These are phyloP conservation scores for Reticulitermes lucifugus DNA, from an alignment of 2,888 invertebrate genomes.

Conservation along the genomic window DNA sequence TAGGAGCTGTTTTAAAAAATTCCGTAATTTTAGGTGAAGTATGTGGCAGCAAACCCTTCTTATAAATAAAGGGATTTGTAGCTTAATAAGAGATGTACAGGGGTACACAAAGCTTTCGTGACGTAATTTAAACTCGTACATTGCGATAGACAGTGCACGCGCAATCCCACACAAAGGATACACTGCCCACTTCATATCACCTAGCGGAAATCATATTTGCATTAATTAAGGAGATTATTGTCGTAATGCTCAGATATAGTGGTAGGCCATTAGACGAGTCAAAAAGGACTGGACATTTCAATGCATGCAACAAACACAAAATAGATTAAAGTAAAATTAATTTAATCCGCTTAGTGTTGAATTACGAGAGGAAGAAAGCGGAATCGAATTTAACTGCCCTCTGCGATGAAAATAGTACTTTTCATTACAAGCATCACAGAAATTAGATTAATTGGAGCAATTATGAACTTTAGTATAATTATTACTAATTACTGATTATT, in stretches of 20 bases:
- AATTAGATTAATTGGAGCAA: background rate
- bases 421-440: background rate
- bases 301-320: background rate
- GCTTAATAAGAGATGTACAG: too few relatives aligned
- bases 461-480: background rate
- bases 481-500: too few relatives aligned
- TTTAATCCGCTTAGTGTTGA: background rate
- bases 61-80: too few relatives aligned
- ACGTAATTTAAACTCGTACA: too few relatives aligned
- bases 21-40: too few relatives aligned
- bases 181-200: background rate
- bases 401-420: background rate
- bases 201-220: background rate
- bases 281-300: background rate
- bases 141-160: too few relatives aligned
- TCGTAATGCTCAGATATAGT: background rate
- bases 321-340: background rate
- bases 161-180: background rate
- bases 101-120: too few relatives aligned
- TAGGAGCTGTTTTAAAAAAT: too few relatives aligned
- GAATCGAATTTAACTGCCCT: background rate
- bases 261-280: background rate
- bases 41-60: too few relatives aligned
- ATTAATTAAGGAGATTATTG: conserved; percentile 17
- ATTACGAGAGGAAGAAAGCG: background rate